Evolutionary conservation across 2,888 invertebrate species (phyloP).

Genomic region (Trissolcus japonicus): DNA sequence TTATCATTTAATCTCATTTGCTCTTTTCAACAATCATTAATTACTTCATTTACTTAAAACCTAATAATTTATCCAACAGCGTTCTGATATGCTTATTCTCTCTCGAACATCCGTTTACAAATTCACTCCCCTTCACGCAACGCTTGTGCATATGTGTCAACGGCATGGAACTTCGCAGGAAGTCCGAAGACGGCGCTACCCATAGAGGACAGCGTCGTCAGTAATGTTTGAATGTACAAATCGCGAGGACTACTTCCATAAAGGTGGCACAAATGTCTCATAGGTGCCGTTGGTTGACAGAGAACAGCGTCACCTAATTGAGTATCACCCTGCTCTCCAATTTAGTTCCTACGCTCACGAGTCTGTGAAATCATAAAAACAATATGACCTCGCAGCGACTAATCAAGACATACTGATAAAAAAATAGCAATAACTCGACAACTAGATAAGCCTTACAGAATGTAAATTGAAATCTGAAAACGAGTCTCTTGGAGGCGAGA

Average conservation of each 20-base stretch:
- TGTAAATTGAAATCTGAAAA: slow-evolving; percentile 60
- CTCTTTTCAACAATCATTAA: slow-evolving; percentile 68
- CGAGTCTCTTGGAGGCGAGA: slow-evolving; percentile 45
- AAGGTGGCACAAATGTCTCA: slow-evolving; percentile 5
- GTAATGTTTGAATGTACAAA: slow-evolving; percentile 2
- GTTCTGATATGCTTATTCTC: slow-evolving; percentile 73
- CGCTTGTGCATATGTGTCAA: slow-evolving; percentile 49
- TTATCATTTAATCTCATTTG: slow-evolving; percentile 61
- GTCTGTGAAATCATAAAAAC: too few relatives aligned
- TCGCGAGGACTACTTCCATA: slow-evolving; percentile 1
- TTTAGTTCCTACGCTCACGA: neutral
- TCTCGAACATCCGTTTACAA: slow-evolving; percentile 59
- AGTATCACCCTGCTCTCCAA: neutral
- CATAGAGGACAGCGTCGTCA: neutral
- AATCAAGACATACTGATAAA: slow-evolving; percentile 65
- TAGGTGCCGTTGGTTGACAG: neutral
- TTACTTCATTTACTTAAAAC: slow-evolving; percentile 59
- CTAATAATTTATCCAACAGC: slow-evolving; percentile 68
- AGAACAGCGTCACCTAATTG: slow-evolving; percentile 6
- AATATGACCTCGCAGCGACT: too few relatives aligned
- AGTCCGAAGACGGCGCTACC: slow-evolving; percentile 19
- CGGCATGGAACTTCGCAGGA: slow-evolving; percentile 21
- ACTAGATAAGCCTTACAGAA: slow-evolving; percentile 60
- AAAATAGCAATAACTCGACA: slow-evolving; percentile 67
- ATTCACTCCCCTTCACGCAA: slow-evolving; percentile 55